phyloP scores from a whole-genome alignment of 2,888 invertebrate genomes.

The Hirtodrosophila trivittata region DNA sequence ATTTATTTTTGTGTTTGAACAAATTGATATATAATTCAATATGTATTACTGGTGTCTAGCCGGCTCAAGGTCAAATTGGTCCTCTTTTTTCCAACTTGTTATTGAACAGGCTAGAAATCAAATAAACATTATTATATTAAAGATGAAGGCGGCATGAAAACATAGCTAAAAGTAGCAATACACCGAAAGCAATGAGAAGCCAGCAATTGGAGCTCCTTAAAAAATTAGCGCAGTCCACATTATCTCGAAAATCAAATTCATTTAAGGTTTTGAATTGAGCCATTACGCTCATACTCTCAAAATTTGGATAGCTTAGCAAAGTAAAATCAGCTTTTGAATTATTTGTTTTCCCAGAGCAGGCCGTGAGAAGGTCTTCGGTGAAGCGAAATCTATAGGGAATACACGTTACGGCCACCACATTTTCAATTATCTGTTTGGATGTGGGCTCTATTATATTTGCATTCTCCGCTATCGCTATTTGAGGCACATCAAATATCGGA shows the following conservation, averaged over 20 bases:
- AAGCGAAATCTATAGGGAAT: slow-evolving; percentile 5
- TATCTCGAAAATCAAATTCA: no score
- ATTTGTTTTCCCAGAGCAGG: no score
- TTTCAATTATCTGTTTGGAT: not conserved
- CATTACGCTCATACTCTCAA: no score
- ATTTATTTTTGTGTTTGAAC: no score
- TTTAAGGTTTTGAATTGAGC: no score
- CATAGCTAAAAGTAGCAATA: slow-evolving; percentile 10
- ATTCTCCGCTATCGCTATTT: no score
- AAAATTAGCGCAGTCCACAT: not conserved
- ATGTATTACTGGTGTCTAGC: no score
- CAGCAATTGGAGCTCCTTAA: not conserved
- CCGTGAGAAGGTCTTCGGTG: slow-evolving; percentile 10
- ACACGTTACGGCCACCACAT: not conserved
- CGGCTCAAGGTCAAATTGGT: no score
- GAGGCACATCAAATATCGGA: not conserved
- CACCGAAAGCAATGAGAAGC: slow-evolving; percentile 1
- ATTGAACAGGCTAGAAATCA: no score
- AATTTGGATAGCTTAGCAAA: slow-evolving; percentile 2
- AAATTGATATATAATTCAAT: no score
- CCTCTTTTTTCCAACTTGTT: no score
- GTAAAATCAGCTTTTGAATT: not conserved
- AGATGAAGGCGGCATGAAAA: slow-evolving; percentile 1
- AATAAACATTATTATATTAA: no score
- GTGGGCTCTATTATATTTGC: not conserved